Conservation (phyloP, 2,888 invertebrate species). For the Abscondita cerata region DNA sequence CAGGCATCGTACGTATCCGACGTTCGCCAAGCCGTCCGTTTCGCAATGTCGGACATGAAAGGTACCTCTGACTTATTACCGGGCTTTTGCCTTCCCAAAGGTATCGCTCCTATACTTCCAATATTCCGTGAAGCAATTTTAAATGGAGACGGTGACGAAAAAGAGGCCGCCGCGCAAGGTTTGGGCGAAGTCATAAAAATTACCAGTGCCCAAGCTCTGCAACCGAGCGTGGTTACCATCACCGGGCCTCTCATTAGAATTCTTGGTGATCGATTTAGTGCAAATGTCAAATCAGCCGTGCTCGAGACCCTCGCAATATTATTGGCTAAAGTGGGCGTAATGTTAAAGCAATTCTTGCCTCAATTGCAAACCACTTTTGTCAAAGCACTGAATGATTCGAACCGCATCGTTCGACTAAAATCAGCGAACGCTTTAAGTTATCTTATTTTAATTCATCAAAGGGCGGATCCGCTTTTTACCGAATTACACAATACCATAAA, state of each 20-base stretch:
- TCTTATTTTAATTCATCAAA: constrained; percentile 89
- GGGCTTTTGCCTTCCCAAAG: constrained; percentile 93
- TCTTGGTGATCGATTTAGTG: constrained; percentile 93
- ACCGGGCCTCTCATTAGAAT: constrained; percentile 98
- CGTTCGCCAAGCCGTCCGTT: constrained; percentile 91
- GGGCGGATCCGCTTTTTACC: constrained; percentile 93
- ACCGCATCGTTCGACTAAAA: constrained; percentile 85
- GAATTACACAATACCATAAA: constrained; percentile 90
- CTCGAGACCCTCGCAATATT: constrained; percentile 91
- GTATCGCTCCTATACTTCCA: constrained; percentile 89
- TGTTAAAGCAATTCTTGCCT: constrained; percentile 97
- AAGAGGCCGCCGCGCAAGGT: constrained; percentile 94
- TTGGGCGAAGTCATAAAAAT: constrained; percentile 79
- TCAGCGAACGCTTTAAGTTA: constrained; percentile 88
- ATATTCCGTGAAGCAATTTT: constrained; percentile 96
- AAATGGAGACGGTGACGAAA: constrained; percentile 93
- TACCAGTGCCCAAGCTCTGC: constrained; percentile 86
- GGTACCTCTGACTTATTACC: constrained; percentile 76
- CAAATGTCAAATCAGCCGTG: constrained; percentile 95
- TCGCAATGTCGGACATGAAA: constrained; percentile 85
- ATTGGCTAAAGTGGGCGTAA: constrained; percentile 92
- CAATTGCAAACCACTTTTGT: constrained; percentile 98
- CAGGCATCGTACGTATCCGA: constrained; percentile 88
- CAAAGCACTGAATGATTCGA: constrained; percentile 91
- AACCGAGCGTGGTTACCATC: constrained; percentile 95